phyloP scores from a whole-genome alignment of 2,113 vertebrate genomes.

The Poeciliopsis retropinna region DNA sequence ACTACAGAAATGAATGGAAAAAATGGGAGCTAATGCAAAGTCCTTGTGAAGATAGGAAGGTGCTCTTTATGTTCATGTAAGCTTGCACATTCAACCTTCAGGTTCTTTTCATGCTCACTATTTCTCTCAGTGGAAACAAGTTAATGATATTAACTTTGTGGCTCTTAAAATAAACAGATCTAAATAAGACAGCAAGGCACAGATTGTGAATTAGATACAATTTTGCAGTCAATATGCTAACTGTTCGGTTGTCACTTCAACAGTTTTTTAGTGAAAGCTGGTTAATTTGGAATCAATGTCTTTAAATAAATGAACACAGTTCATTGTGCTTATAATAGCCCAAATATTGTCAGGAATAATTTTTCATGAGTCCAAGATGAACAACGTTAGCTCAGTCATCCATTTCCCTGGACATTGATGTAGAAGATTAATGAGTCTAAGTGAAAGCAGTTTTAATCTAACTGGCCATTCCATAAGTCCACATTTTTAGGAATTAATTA shows the following conservation, averaged over 20 bases:
- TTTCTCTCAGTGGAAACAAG: no score
- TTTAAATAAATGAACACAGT: conserved; percentile 33
- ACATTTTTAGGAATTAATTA: conserved; percentile 70
- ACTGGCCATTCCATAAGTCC: conserved; percentile 53
- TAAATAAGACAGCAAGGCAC: no score
- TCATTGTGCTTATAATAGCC: conserved; percentile 37
- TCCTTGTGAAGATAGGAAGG: no score
- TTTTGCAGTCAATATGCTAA: no score
- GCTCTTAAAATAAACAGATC: no score
- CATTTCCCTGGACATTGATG: conserved; percentile 47
- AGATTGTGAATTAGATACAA: no score
- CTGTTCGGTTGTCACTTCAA: conserved; percentile 20
- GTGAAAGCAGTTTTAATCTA: conserved; percentile 47
- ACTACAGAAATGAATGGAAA: no score
- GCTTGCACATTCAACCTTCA: no score
- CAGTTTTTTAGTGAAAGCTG: conserved; percentile 1
- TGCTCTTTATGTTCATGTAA: no score
- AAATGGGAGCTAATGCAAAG: no score
- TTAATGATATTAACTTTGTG: no score
- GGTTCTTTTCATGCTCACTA: no score
- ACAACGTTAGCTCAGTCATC: conserved; percentile 42
- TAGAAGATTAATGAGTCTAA: conserved; percentile 61
- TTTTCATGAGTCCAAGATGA: conserved; percentile 46
- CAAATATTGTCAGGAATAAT: conserved; percentile 24
- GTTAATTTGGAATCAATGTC: conserved; percentile 33